These are phyloP conservation scores for Actinopyga echinites DNA, from an alignment of 53 echinoderm and acorn worm species.

Conservation along the genomic window DNA sequence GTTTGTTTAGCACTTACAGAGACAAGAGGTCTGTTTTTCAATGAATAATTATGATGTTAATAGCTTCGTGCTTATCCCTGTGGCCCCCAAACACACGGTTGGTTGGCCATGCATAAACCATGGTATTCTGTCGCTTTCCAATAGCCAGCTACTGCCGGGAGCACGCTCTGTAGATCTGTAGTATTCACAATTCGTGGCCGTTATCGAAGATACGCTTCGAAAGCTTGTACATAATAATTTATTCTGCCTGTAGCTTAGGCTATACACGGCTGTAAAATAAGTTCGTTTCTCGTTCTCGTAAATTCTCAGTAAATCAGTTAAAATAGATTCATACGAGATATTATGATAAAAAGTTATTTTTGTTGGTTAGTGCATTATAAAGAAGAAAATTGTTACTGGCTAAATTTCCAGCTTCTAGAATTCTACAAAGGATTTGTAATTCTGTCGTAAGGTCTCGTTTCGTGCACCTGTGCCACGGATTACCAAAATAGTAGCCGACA, in stretches of 20 bases:
- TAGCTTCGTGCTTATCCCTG: constrained; percentile 23
- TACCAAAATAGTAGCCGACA: no score
- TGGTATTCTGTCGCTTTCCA: not conserved
- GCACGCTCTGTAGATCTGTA: not conserved
- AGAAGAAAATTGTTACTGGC: no score
- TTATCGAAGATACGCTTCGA: constrained; percentile 26
- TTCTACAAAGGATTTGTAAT: no score
- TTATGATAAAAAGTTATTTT: no score
- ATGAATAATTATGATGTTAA: constrained; percentile 43
- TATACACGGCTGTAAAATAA: not conserved
- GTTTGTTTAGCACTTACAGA: constrained; percentile 42
- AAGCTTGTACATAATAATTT: constrained; percentile 23
- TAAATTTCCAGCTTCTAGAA: no score
- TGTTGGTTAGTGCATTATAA: no score
- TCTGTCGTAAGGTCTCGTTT: no score
- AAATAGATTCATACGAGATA: no score
- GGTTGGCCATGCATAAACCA: constrained; percentile 36
- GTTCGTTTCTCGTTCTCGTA: no score
- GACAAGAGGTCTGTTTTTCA: constrained; percentile 42
- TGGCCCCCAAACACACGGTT: constrained; percentile 38
- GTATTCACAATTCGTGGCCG: constrained; percentile 1
- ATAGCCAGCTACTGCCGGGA: not conserved
- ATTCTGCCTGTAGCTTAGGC: not conserved
- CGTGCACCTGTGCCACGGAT: no score
- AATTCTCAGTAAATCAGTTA: no score